Percentiles rank a stretch among this genome's conserved stretches.
Evolutionary conservation across 1,140 invertebrate genomes (phyloP).

Genomic region (Drosophila baimaii): DNA sequence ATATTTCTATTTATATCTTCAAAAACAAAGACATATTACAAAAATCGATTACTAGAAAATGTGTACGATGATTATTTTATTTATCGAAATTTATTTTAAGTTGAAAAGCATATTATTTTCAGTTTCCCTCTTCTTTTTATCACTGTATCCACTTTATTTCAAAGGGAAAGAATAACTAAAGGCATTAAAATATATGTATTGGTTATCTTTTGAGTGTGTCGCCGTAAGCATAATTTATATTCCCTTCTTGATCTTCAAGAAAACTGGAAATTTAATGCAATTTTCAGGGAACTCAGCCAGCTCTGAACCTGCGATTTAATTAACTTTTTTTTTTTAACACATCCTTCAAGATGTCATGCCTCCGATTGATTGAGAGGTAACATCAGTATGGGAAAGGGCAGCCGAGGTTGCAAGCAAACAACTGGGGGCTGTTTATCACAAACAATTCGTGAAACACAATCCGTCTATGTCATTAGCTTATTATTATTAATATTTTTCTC

Average conservation of each 20-base stretch:
- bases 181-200: constrained; percentile 9
- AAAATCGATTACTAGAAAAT: not conserved
- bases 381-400: constrained; percentile 2
- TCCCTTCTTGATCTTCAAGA: not conserved
- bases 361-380: constrained; percentile 21
- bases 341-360: constrained; percentile 11
- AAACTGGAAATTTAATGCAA: not conserved
- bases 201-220: not conserved
- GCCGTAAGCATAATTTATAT: not conserved
- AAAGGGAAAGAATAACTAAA: constrained; percentile 2
- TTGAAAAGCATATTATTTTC: not conserved
- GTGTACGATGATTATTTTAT: too few species aligned
- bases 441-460: constrained; percentile 69
- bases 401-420: constrained; percentile 11
- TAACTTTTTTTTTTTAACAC: constrained; percentile 2
- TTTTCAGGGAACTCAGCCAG: not conserved
- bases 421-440: constrained; percentile 49
- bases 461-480: constrained; percentile 57
- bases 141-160: not conserved
- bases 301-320: not conserved
- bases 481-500: constrained; percentile 40
- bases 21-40: too few species aligned
- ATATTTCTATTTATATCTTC: not conserved
- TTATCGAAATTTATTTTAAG: not conserved
- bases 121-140: not conserved